A percentile compares a stretch with the other conserved stretches of the same genome.
Evolutionary conservation across 2,113 vertebrate species (phyloP).

Genomic region (Mobula hypostoma): DNA sequence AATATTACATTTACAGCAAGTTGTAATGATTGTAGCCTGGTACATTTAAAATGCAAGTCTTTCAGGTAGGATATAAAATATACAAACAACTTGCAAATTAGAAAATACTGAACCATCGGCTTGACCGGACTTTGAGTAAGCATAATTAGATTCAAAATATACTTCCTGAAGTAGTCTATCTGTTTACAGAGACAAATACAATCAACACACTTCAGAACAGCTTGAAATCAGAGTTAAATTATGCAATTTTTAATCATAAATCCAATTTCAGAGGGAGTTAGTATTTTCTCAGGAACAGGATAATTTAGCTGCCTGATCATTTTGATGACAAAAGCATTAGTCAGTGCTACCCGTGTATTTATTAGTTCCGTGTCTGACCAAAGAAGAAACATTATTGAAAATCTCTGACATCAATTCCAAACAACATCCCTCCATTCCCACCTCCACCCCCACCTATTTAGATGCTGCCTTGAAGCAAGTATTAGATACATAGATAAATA

Average conservation of each 20-base stretch:
- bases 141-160: background rate
- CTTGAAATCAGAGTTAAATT: slow-evolving; percentile 4
- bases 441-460: background rate
- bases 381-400: background rate
- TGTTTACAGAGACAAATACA: background rate
- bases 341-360: background rate
- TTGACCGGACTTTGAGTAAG: background rate
- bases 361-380: background rate
- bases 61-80: background rate
- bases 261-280: background rate
- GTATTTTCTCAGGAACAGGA: background rate
- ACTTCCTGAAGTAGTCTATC: background rate
- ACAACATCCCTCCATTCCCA: no score
- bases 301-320: background rate
- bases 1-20: background rate
- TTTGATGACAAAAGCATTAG: background rate
- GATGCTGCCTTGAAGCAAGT: background rate
- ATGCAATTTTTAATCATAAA: background rate
- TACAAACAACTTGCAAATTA: background rate
- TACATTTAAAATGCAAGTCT: background rate
- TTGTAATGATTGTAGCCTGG: background rate
- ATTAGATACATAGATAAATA: background rate
- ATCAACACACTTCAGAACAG: background rate
- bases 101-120: background rate
- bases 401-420: background rate